Conservation (phyloP, 2,113 vertebrate genomes). For the Ptilorrhoa leucosticta region DNA sequence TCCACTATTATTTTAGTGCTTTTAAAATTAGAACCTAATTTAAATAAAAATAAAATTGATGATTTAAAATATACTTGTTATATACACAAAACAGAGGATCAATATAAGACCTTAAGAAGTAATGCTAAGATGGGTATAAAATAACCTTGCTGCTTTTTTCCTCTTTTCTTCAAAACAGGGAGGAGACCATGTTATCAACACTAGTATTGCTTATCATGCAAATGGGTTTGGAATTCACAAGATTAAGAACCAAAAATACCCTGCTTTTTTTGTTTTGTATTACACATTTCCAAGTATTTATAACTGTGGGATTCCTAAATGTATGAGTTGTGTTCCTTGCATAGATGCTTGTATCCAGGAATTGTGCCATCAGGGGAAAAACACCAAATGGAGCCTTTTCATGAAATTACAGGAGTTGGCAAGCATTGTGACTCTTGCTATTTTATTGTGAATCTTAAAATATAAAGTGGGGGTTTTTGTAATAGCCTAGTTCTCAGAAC, state of each 20-base stretch:
- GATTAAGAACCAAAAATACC: neutral
- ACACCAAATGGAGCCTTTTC: neutral
- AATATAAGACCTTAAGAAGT: neutral
- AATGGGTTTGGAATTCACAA: neutral
- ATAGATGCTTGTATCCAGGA: neutral
- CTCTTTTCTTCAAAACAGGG: neutral
- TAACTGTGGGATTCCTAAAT: neutral
- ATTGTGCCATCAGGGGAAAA: neutral
- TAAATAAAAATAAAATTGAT: neutral
- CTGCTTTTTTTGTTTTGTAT: neutral
- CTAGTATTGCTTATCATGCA: neutral
- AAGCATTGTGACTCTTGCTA: neutral
- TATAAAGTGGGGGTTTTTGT: neutral
- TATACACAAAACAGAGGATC: neutral
- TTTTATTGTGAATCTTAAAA: conserved; percentile 26
- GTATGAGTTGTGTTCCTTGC: neutral
- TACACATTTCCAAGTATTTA: neutral
- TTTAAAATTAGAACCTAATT: neutral
- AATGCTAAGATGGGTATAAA: neutral
- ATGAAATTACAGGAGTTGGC: conserved; percentile 18
- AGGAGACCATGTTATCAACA: neutral
- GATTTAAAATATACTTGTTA: neutral
- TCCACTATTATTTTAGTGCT: neutral
- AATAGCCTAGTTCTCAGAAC: neutral
- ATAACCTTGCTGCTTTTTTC: neutral